Evolutionary conservation across 2,888 invertebrate genomes (phyloP), one percentile per base, ranked within the genome.

Genomic region (Sylvicola cinctus): DNA sequence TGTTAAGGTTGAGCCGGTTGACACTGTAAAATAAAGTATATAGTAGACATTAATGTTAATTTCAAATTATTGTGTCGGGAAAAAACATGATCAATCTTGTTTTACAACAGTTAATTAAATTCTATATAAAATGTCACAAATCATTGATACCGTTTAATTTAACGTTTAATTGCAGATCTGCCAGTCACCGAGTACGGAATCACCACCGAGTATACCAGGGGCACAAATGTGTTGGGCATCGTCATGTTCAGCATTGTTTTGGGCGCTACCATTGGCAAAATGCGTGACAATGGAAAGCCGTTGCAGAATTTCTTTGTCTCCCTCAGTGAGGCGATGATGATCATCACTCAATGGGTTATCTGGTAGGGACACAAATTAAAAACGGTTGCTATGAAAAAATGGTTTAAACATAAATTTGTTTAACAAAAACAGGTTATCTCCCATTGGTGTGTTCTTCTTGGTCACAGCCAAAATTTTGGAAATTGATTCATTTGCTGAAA

Each of bases 271-370:
- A 68, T 95, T 37, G 85, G 88, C 14, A 74, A 80, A 49, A 78
- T 95, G 77, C 79, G 80, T 0, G 71, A 76, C 14, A 63, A 72
- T 48, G 90, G 88, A 30, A 72, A 74, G 44, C 76, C 88, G 3
- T 56, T 96, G 40, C 69, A 85, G 40, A 68, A 74, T 39, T 85
- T 95, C 59, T 91, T 93, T 60, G 73, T 76, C 38, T 64, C 79
- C 1, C 58, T 95, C 11, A 84, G 87, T 13, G 88, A 91, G 49
- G 85, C 88, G 16, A 87, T 90, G 74, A 93, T 96, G 93, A 76
- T 79, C 37, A 87, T 96, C 41, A 93, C 96, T 38, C 76, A 80
- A 38, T 84, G 90, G 77, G 90, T 95, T 42, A 91, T 96, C 54
- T 93, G 91, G 90, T 88, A 55, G 65, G 60, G 42, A 10, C 13